Evolutionary conservation across 2,113 vertebrate genomes (phyloP).

Genomic region (Callorhinus ursinus): DNA sequence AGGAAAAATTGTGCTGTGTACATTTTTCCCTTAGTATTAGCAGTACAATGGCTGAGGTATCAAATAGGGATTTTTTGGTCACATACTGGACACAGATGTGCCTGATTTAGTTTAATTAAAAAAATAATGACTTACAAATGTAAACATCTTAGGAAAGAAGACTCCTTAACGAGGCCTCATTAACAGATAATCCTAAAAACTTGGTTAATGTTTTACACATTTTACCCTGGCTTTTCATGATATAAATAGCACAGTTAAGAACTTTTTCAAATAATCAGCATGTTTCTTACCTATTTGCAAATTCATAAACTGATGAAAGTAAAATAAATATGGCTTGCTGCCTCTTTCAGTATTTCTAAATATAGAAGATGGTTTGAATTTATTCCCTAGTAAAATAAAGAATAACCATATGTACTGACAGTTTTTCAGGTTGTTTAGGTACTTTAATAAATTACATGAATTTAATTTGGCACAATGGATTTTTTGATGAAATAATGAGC

Average conservation of each 20-base stretch:
- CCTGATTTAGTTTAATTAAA: constrained; percentile 54
- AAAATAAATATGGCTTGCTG: neutral
- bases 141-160: neutral
- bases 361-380: neutral
- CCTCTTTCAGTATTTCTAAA: neutral
- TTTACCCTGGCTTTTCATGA: neutral
- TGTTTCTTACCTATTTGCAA: constrained; percentile 1
- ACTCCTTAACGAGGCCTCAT: neutral
- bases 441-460: neutral
- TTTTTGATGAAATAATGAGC: neutral
- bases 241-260: neutral
- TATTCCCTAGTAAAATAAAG: neutral
- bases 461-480: neutral
- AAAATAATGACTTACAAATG: constrained; percentile 43
- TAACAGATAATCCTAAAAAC: constrained; percentile 28
- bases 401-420: neutral
- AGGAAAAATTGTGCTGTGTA: neutral
- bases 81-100: neutral
- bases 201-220: neutral
- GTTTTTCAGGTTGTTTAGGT: neutral
- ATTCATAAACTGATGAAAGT: neutral
- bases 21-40: neutral
- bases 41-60: neutral
- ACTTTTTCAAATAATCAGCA: neutral
- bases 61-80: neutral